Evolutionary conservation across 2,888 invertebrate genomes (phyloP).

Genomic region (Axea sp.): DNA sequence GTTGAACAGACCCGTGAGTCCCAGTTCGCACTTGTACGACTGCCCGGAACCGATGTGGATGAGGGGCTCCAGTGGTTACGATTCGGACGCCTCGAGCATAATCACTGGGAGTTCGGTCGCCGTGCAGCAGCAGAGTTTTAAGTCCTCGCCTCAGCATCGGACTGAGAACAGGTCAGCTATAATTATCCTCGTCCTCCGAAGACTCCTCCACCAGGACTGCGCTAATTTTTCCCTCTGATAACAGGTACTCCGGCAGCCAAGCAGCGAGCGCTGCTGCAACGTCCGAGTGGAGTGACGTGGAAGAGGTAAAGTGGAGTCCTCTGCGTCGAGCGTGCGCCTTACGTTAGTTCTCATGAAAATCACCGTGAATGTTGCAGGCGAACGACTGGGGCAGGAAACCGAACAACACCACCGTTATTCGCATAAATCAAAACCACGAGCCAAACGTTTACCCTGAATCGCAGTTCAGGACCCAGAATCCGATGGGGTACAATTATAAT

Average conservation of each 20-base stretch:
- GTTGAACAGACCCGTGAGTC: slow-evolving; percentile 80
- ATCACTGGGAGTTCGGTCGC: slow-evolving; percentile 72
- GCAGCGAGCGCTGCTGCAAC: no score
- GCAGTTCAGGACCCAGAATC: slow-evolving; percentile 34
- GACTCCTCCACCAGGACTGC: no score
- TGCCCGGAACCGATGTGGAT: slow-evolving; percentile 75
- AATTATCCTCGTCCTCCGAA: no score
- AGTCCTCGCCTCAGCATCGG: slow-evolving; percentile 70
- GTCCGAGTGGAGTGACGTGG: no score
- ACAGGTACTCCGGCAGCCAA: no score
- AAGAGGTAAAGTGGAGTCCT: no score
- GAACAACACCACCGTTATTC: slow-evolving; percentile 77
- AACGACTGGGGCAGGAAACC: slow-evolving; percentile 77
- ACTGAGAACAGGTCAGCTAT: slow-evolving; percentile 44
- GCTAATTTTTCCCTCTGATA: no score
- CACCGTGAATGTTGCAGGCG: no score
- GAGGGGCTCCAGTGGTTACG: slow-evolving; percentile 76
- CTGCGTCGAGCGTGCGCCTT: no score
- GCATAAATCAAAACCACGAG: slow-evolving; percentile 74
- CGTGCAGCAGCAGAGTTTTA: slow-evolving; percentile 65
- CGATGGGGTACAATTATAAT: slow-evolving; percentile 64
- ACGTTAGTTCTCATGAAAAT: no score
- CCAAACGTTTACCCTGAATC: slow-evolving; percentile 66
- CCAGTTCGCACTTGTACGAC: slow-evolving; percentile 73
- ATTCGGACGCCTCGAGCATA: slow-evolving; percentile 74